Evolutionary conservation across 1,140 invertebrate species (phyloP).

Genomic region (Bombus huntii): DNA sequence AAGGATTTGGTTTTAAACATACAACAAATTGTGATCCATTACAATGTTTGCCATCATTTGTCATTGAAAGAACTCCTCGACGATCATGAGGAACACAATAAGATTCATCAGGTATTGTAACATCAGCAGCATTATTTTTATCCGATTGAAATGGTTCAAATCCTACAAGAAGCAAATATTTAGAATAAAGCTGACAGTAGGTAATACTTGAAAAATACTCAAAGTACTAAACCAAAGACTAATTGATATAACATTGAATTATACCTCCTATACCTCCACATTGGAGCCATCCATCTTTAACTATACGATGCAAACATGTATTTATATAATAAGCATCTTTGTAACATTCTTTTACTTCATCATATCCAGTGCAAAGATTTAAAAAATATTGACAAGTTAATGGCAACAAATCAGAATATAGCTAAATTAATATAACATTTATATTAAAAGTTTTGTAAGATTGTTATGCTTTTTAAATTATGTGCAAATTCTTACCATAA

Average conservation of each 20-base stretch:
- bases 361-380: slow-evolving; percentile 56
- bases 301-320: slow-evolving; percentile 60
- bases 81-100: slow-evolving; percentile 67
- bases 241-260: neutral
- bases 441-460: slow-evolving; percentile 4
- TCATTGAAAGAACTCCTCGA: slow-evolving; percentile 85
- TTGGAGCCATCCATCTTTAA: slow-evolving; percentile 70
- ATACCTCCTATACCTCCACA: slow-evolving; percentile 49
- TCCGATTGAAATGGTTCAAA: neutral
- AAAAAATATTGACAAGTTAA: slow-evolving; percentile 63
- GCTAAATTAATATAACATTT: slow-evolving; percentile 47
- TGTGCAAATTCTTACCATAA: slow-evolving; percentile 48
- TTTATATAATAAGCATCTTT: slow-evolving; percentile 55
- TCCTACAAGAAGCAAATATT: neutral
- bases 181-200: neutral
- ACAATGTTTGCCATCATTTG: slow-evolving; percentile 86
- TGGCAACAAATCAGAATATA: slow-evolving; percentile 64
- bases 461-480: neutral
- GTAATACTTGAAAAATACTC: neutral
- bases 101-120: slow-evolving; percentile 60
- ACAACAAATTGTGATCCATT: slow-evolving; percentile 93
- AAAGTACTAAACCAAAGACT: neutral
- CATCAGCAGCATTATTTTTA: neutral
- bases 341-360: slow-evolving; percentile 24
- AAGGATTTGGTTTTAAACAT: slow-evolving; percentile 87